A percentile compares a stretch with the other conserved stretches of the same genome.
Evolutionary conservation across 2,888 invertebrate species (phyloP).

Genomic region (Prenolepis imparis): DNA sequence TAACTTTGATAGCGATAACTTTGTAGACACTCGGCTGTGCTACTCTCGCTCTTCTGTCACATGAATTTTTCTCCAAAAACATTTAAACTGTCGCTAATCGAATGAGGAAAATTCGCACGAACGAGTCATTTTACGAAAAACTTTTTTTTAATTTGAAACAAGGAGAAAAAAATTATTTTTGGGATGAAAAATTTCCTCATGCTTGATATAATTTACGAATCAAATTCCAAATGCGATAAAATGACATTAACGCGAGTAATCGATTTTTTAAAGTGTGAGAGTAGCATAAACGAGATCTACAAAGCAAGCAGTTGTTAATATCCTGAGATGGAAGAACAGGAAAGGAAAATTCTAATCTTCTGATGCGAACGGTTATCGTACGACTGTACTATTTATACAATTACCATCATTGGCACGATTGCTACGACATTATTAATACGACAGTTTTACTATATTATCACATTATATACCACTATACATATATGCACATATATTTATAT

Average conservation of each 20-base stretch:
- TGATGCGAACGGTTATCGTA: constrained; percentile 58
- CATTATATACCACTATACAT: constrained; percentile 20
- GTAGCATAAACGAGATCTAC: neutral
- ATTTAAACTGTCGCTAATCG: neutral
- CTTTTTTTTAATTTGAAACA: neutral
- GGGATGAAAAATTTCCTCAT: neutral
- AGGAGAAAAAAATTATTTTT: neutral
- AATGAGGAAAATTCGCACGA: neutral
- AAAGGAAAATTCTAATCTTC: constrained; percentile 66
- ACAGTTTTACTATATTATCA: neutral
- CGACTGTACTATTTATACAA: constrained; percentile 23
- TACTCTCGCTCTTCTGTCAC: neutral
- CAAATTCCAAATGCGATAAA: neutral
- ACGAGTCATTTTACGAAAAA: neutral
- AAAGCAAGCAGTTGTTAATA: constrained; percentile 33
- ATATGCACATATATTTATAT: neutral
- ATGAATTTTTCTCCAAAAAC: neutral
- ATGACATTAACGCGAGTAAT: neutral
- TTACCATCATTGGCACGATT: constrained; percentile 53
- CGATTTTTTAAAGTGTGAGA: neutral
- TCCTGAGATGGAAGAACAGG: neutral
- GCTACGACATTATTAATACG: constrained; percentile 50
- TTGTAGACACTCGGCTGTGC: constrained; percentile 9
- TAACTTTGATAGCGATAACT: neutral
- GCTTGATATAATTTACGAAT: neutral